Percentiles rank a stretch among this genome's conserved stretches.
These are phyloP conservation scores for Trachelus troglodyta DNA, from an alignment of 2,888 invertebrate species.

Conservation along the genomic window DNA sequence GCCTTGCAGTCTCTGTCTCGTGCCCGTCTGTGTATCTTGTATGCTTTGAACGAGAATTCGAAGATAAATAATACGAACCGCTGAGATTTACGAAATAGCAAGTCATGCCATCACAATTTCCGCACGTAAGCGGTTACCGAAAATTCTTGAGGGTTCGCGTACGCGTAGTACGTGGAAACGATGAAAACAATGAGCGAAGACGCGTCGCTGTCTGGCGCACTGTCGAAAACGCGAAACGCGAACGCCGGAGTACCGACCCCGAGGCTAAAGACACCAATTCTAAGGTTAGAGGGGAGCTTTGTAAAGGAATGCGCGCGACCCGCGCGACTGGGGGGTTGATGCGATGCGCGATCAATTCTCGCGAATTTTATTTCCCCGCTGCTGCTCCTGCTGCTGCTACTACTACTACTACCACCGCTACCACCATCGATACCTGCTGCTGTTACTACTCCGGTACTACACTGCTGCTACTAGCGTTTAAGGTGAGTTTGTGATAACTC, in stretches of 20 bases:
- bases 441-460: not conserved
- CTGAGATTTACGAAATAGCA: constrained; percentile 55
- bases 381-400: constrained; percentile 46
- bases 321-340: constrained; percentile 28
- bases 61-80: constrained; percentile 37
- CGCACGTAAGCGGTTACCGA: constrained; percentile 13
- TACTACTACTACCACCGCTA: constrained; percentile 52
- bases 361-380: constrained; percentile 49
- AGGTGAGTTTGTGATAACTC: constrained; percentile 29
- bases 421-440: not conserved
- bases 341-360: constrained; percentile 55
- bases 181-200: not conserved
- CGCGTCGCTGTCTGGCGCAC: not conserved
- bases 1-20: not conserved
- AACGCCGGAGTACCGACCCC: constrained; percentile 11
- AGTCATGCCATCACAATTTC: constrained; percentile 44
- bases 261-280: constrained; percentile 27
- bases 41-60: not conserved
- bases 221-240: constrained; percentile 11
- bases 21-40: not conserved
- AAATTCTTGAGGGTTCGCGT: not conserved
- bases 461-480: not conserved
- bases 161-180: not conserved
- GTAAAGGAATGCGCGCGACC: constrained; percentile 51
- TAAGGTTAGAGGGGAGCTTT: constrained; percentile 43